phyloP scores from a whole-genome alignment of 30 jellyfish, hydroid and myxozoan species.

The Morbakka virulenta region DNA sequence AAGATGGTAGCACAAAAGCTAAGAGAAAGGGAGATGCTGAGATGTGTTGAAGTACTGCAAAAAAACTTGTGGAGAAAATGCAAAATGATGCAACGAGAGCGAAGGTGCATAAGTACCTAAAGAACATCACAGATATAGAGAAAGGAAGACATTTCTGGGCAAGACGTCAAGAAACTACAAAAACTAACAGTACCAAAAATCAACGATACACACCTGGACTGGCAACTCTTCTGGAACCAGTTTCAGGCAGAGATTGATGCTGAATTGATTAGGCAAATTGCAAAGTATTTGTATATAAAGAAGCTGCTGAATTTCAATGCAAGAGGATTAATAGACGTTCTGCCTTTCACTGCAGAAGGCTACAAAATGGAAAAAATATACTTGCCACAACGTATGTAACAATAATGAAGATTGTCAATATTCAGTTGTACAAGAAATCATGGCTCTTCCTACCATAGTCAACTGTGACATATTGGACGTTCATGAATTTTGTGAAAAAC shows the following conservation, averaged over 20 bases:
- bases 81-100: too few relatives aligned
- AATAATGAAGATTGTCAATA: conserved; percentile 26
- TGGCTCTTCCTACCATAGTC: conserved; percentile 41
- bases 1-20: too few relatives aligned
- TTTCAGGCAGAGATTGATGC: conserved; percentile 36
- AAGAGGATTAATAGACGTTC: conserved; percentile 21
- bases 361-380: conserved; percentile 27
- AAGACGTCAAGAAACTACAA: conserved; percentile 26
- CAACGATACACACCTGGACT: conserved; percentile 56
- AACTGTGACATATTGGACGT: conserved; percentile 25
- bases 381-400: conserved; percentile 30
- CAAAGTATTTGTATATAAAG: conserved; percentile 42
- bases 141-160: too few relatives aligned
- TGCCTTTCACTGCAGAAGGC: conserved; percentile 37
- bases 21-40: too few relatives aligned
- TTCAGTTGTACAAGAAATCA: conserved; percentile 44
- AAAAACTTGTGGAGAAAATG: too few relatives aligned
- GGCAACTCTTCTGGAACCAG: conserved; percentile 50
- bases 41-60: too few relatives aligned
- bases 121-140: too few relatives aligned
- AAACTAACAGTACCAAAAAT: conserved; percentile 14
- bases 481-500: conserved; percentile 53
- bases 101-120: too few relatives aligned
- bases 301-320: conserved; percentile 36
- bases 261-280: conserved; percentile 10